These are phyloP conservation scores for Typhlichthys eigenmanni DNA, from an alignment of 2,797 vertebrate species.

Conservation along the genomic window DNA sequence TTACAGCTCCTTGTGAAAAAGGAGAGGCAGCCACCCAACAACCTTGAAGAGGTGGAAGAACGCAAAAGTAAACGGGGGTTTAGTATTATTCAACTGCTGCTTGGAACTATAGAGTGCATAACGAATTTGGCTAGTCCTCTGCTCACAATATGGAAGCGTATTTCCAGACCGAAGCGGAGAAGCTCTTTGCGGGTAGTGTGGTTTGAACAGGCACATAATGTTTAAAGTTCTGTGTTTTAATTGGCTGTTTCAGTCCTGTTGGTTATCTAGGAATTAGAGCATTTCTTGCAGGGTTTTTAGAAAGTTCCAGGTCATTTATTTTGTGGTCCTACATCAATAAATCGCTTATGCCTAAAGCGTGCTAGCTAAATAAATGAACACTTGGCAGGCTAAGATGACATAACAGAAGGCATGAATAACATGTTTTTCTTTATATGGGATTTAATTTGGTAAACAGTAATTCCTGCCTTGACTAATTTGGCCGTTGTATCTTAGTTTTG, in stretches of 20 bases:
- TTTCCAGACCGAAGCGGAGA: neutral
- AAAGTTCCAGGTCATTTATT: too few species aligned
- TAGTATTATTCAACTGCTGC: constrained; percentile 57
- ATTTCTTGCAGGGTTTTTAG: too few species aligned
- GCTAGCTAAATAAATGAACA: neutral
- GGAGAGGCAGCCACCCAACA: constrained; percentile 63
- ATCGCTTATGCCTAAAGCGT: neutral
- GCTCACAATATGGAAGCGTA: neutral
- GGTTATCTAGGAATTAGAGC: neutral
- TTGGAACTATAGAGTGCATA: constrained; percentile 40
- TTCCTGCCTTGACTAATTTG: neutral
- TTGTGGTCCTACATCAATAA: too few species aligned
- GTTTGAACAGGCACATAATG: neutral
- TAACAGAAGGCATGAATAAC: neutral
- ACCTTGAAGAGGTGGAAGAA: constrained; percentile 72
- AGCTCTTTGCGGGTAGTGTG: constrained; percentile 5
- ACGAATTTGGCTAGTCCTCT: constrained; percentile 34
- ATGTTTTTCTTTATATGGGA: neutral
- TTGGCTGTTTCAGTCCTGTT: neutral
- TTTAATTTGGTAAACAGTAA: neutral
- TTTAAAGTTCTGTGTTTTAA: neutral
- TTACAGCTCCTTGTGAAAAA: constrained; percentile 70
- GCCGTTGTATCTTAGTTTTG: neutral
- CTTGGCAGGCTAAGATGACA: neutral
- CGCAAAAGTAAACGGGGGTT: constrained; percentile 45